Evolutionary conservation across 2,888 invertebrate species (phyloP).

Genomic region (Diplazon laetatorius): DNA sequence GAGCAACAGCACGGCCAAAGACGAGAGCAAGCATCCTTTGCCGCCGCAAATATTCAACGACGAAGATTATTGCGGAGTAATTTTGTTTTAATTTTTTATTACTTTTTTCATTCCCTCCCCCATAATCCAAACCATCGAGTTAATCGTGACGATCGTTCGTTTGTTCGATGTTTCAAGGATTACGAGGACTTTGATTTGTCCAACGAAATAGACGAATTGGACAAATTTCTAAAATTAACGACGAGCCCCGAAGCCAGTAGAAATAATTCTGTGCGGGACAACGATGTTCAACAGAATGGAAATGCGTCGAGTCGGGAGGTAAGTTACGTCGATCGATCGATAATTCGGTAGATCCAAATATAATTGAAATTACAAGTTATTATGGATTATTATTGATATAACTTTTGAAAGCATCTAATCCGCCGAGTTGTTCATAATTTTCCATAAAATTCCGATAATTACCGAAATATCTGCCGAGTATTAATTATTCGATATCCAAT

Average conservation of each 20-base stretch:
- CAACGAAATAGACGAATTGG: constrained; percentile 94
- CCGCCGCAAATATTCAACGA: constrained; percentile 98
- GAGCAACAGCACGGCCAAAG: constrained; percentile 90
- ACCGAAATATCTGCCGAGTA: background rate
- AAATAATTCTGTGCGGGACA: constrained; percentile 72
- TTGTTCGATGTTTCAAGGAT: constrained; percentile 86
- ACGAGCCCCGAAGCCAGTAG: constrained; percentile 82
- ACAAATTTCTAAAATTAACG: constrained; percentile 92
- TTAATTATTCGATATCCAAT: background rate
- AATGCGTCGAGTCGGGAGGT: constrained; percentile 82
- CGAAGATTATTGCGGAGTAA: constrained; percentile 95
- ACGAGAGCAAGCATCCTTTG: constrained; percentile 90
- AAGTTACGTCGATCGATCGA: constrained; percentile 18
- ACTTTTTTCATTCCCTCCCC: too few species aligned
- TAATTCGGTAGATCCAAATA: background rate
- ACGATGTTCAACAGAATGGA: constrained; percentile 79
- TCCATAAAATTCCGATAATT: background rate
- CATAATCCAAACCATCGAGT: too few species aligned
- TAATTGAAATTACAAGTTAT: too few species aligned
- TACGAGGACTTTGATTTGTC: constrained; percentile 96
- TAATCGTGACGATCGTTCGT: too few species aligned
- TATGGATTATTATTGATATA: too few species aligned
- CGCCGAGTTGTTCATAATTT: too few species aligned
- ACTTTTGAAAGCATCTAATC: too few species aligned
- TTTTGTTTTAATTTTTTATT: constrained; percentile 73